A percentile compares a stretch with the other conserved stretches of the same genome.
phyloP scores from a whole-genome alignment of 1,140 invertebrate genomes.

The Battus philenor region DNA sequence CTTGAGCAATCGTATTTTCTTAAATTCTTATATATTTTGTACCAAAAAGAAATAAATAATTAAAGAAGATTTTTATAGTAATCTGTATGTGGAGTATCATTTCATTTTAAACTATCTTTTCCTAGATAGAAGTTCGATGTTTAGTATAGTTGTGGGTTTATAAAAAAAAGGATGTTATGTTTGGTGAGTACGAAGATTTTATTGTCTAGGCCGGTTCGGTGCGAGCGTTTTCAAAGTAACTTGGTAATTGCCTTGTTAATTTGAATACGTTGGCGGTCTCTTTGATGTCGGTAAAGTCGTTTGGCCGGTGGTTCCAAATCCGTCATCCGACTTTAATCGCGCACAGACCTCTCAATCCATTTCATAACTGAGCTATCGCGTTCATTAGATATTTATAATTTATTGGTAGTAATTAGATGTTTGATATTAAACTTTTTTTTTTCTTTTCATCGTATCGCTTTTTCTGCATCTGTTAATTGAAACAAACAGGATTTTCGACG shows the following conservation, averaged over 20 bases:
- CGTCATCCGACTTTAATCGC: conserved; percentile 42
- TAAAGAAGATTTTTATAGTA: no score
- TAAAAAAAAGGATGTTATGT: conserved; percentile 24
- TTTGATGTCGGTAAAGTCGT: conserved; percentile 56
- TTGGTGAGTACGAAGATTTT: conserved; percentile 39
- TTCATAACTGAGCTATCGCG: conserved; percentile 48
- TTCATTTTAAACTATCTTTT: conserved; percentile 10
- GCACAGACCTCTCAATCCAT: conserved; percentile 46
- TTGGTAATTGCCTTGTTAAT: conserved; percentile 69
- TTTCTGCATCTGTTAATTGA: conserved; percentile 26
- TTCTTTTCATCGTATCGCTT: conserved; percentile 40
- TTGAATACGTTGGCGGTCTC: conserved; percentile 51
- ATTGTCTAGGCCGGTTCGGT: conserved; percentile 40
- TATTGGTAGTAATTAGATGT: conserved; percentile 46
- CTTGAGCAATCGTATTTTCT: no score
- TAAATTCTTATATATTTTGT: no score
- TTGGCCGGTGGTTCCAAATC: conserved; percentile 48
- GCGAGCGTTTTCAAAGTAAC: conserved; percentile 53
- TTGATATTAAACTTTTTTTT: conserved; percentile 30
- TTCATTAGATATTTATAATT: conserved; percentile 59
- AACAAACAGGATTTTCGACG: conserved; percentile 20
- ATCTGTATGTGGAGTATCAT: no score
- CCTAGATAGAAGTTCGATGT: no score
- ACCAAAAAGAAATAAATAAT: no score
- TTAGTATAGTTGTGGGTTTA: no score